phyloP scores from a whole-genome alignment of 2,797 vertebrate genomes.

The Aplochiton taeniatus region DNA sequence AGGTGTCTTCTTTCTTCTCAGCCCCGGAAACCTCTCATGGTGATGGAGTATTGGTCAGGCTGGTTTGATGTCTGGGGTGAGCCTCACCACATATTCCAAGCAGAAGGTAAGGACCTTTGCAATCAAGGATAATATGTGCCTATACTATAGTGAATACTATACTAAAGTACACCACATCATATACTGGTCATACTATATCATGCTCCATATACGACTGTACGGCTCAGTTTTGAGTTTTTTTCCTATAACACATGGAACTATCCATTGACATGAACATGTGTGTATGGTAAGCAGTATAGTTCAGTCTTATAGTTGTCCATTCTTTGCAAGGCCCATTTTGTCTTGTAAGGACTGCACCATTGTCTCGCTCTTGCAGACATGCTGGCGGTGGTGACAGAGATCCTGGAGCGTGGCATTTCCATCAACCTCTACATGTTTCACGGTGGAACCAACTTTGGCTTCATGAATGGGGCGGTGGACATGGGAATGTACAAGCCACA shows the following conservation, averaged over 20 bases:
- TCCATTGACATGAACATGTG: too few relatives aligned
- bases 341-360: too few relatives aligned
- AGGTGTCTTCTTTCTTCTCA: conserved; percentile 42
- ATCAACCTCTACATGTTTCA: conserved; percentile 97
- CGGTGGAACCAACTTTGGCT: conserved; percentile 92
- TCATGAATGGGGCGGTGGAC: conserved; percentile 88
- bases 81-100: conserved; percentile 85
- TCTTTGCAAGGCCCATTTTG: too few relatives aligned
- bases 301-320: too few relatives aligned
- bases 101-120: conserved; percentile 76
- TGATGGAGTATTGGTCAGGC: conserved; percentile 96
- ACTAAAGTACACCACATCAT: too few relatives aligned
- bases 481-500: conserved; percentile 84
- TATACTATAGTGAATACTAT: too few relatives aligned
- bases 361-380: conserved; percentile 57
- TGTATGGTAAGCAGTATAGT: too few relatives aligned
- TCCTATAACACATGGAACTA: too few relatives aligned
- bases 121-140: too few relatives aligned
- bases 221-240: too few relatives aligned
- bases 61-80: conserved; percentile 96
- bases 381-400: conserved; percentile 77
- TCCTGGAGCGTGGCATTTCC: conserved; percentile 82
- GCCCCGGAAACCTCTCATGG: conserved; percentile 87
- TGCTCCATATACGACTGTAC: too few relatives aligned
- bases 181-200: too few relatives aligned